A percentile compares a stretch with the other conserved stretches of the same genome.
phyloP scores from a whole-genome alignment of 1,140 invertebrate species.

The Sesamia nonagrioides region DNA sequence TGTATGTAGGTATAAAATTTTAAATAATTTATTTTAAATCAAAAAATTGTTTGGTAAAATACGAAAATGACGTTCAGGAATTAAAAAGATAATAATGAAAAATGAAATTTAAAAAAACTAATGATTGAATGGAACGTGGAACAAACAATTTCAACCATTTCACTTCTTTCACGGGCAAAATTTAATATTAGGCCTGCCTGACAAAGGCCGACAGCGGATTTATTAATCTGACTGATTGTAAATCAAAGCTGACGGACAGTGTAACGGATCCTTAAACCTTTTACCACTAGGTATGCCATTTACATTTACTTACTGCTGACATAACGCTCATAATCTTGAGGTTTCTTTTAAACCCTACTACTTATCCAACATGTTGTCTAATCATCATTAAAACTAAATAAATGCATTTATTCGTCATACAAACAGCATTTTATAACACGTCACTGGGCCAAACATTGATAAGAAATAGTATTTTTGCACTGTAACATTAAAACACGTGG shows the following conservation, averaged over 20 bases:
- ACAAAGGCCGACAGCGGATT: slow-evolving; percentile 36
- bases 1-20: too few relatives aligned
- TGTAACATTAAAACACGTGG: slow-evolving; percentile 36
- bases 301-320: slow-evolving; percentile 30
- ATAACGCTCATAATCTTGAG: background rate
- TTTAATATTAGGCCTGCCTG: slow-evolving; percentile 20
- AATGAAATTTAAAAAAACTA: background rate
- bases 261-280: slow-evolving; percentile 13
- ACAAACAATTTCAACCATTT: background rate
- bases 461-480: slow-evolving; percentile 23
- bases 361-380: background rate
- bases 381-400: background rate
- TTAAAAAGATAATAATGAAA: background rate
- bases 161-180: slow-evolving; percentile 1
- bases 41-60: background rate
- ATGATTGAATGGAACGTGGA: background rate
- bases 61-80: background rate
- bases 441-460: slow-evolving; percentile 15
- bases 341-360: background rate
- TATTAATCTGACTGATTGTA: slow-evolving; percentile 24
- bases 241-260: slow-evolving; percentile 8
- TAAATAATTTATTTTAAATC: too few relatives aligned
- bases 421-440: background rate
- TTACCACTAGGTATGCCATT: slow-evolving; percentile 13
- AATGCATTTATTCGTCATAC: background rate